phyloP scores from a whole-genome alignment of 2,888 invertebrate species.

The Pachycephus smyrnensis region DNA sequence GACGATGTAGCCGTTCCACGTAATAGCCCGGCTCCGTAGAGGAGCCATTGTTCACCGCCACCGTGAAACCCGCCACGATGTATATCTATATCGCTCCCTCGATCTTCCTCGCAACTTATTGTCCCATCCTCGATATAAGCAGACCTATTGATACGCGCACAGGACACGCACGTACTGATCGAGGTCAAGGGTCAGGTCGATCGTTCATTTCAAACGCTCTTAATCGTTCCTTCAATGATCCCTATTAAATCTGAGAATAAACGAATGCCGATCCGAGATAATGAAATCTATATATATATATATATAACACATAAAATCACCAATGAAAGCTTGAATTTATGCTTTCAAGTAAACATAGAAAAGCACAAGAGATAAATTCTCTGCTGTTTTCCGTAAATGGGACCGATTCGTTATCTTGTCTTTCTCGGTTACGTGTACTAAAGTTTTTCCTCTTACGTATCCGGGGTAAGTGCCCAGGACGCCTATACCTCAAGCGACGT shows the following conservation, averaged over 20 bases:
- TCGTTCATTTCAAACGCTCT: not conserved
- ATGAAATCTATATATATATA: not conserved
- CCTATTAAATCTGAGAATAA: not conserved
- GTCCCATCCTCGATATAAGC: not conserved
- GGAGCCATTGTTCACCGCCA: slow-evolving; percentile 52
- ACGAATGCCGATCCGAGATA: not conserved
- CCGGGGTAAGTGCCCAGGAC: not conserved
- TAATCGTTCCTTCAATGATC: not conserved
- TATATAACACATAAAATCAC: not conserved
- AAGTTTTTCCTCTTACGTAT: not conserved
- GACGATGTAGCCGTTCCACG: slow-evolving; percentile 43
- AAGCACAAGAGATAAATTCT: not conserved
- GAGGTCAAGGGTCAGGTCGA: not conserved
- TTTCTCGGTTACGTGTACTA: not conserved
- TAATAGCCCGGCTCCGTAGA: slow-evolving; percentile 44
- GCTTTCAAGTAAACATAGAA: not conserved
- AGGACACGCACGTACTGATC: not conserved
- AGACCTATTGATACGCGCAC: not conserved
- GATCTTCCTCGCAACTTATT: not conserved
- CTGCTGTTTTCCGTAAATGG: not conserved
- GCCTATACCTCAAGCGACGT: not conserved
- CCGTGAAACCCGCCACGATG: slow-evolving; percentile 52
- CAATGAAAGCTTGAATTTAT: not conserved
- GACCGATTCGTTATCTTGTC: not conserved
- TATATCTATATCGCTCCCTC: slow-evolving; percentile 15